A percentile compares a stretch with the other conserved stretches of the same genome.
These are phyloP conservation scores for Liolophura sinensis DNA, from an alignment of 1,140 invertebrate genomes.

Conservation along the genomic window DNA sequence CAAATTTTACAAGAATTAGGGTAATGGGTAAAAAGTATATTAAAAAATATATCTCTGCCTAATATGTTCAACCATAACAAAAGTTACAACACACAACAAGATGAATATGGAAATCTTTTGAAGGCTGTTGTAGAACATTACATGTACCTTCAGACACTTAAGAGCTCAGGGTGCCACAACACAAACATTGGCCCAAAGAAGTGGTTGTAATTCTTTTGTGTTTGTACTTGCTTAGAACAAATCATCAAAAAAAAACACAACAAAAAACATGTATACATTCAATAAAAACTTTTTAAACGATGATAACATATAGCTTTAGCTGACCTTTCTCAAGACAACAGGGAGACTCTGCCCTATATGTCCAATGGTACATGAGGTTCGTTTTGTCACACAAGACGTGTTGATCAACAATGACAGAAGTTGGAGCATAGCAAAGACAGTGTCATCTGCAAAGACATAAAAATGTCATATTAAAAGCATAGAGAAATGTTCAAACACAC, in stretches of 20 bases:
- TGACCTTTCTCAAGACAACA: constrained; percentile 10
- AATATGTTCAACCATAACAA: too few species aligned
- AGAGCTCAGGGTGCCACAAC: too few species aligned
- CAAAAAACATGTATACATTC: not conserved
- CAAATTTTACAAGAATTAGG: too few species aligned
- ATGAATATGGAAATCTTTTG: too few species aligned
- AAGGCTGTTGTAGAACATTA: too few species aligned
- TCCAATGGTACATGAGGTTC: constrained; percentile 13
- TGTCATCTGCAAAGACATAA: constrained; percentile 3
- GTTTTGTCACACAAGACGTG: constrained; percentile 5
- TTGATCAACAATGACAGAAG: constrained; percentile 22
- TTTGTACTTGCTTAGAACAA: not conserved
- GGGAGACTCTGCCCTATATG: constrained; percentile 20
- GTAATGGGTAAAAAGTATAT: too few species aligned
- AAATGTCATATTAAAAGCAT: not conserved
- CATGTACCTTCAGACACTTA: too few species aligned
- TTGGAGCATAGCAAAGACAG: constrained; percentile 9
- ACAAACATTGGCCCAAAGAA: too few species aligned
- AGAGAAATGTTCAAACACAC: not conserved
- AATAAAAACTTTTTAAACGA: not conserved
- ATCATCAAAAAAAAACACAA: not conserved
- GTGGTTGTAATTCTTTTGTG: too few species aligned
- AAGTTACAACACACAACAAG: too few species aligned
- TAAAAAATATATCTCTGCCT: too few species aligned
- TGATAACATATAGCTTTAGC: not conserved